phyloP scores from a whole-genome alignment of 2,113 vertebrate genomes.

The Pholis gunnellus region DNA sequence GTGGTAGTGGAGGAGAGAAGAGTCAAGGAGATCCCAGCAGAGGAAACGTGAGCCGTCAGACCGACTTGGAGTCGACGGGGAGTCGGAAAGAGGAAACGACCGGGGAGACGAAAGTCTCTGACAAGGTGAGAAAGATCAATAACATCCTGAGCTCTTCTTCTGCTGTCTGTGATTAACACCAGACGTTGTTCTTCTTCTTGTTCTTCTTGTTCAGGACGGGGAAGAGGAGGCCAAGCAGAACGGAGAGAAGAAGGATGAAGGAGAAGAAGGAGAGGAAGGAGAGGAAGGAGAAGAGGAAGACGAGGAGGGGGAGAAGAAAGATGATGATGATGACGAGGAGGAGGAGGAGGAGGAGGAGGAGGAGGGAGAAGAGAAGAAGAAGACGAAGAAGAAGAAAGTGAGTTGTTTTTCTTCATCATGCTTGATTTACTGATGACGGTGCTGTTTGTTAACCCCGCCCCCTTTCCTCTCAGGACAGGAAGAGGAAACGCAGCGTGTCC shows the following conservation, averaged over 20 bases:
- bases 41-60: neutral
- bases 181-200: no score
- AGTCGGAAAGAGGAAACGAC: neutral
- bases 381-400: conserved; percentile 64
- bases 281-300: conserved; percentile 45
- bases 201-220: conserved; percentile 5
- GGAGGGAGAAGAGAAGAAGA: conserved; percentile 53
- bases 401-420: neutral
- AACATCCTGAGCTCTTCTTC: no score
- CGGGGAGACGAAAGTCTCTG: neutral
- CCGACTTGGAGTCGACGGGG: rapidly evolving
- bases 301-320: neutral
- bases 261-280: conserved; percentile 56
- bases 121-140: conserved; percentile 31
- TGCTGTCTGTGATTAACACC: no score
- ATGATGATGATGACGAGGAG: conserved; percentile 39
- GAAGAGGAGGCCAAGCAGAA: conserved; percentile 40
- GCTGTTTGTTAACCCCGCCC: neutral
- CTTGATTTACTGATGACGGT: neutral
- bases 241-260: conserved; percentile 62
- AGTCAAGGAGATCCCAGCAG: conserved; percentile 15
- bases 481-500: conserved; percentile 87
- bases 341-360: conserved; percentile 61
- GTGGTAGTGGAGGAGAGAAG: neutral
- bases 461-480: conserved; percentile 80